phyloP scores from a whole-genome alignment of 2,113 vertebrate species.

The Sterrhoptilus dennistouni region DNA sequence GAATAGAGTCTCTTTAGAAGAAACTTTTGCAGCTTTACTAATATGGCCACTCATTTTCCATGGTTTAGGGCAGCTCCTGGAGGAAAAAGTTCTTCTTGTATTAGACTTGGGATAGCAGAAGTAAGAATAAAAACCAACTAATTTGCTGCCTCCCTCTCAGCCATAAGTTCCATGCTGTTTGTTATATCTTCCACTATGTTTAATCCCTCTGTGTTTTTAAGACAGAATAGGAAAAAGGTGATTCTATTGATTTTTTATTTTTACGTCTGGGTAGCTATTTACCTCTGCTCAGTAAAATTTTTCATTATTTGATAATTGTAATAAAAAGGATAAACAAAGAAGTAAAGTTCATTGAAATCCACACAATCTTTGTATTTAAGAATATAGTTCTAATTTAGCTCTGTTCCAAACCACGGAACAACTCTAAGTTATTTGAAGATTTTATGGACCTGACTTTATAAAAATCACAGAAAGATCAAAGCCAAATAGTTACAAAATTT shows the following conservation, averaged over 20 bases:
- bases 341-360: background rate
- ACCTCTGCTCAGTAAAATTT: background rate
- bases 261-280: background rate
- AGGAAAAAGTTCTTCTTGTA: background rate
- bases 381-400: background rate
- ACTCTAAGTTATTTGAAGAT: background rate
- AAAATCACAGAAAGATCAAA: slow-evolving; percentile 43
- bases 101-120: background rate
- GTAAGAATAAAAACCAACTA: background rate
- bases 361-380: background rate
- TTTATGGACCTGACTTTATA: background rate
- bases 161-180: fast-evolving
- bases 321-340: background rate
- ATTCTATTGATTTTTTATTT: background rate
- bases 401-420: background rate
- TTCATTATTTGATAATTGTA: background rate
- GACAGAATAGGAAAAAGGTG: background rate
- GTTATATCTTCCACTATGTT: background rate
- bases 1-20: background rate
- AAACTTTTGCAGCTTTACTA: background rate
- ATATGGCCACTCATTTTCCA: background rate
- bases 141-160: fast-evolving
- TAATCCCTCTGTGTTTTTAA: background rate
- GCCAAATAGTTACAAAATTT: background rate
- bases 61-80: background rate